Conservation (phyloP, 35 echinoderm and acorn worm species). For the Chiridota heheva region DNA sequence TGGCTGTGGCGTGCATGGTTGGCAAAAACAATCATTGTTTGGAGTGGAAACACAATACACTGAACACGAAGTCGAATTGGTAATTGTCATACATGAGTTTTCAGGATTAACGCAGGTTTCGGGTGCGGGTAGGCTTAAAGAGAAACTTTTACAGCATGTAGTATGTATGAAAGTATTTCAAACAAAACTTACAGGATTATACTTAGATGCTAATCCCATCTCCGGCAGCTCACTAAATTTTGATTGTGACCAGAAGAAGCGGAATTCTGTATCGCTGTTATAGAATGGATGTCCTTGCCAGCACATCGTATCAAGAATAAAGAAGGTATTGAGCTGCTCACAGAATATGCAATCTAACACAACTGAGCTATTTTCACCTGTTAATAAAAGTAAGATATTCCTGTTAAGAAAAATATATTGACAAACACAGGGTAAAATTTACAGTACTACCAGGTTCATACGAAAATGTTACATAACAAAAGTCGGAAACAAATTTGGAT, state of each 20-base stretch:
- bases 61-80: no score
- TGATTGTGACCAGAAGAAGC: slow-evolving; percentile 86
- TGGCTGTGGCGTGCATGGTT: no score
- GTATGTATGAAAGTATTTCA: no score
- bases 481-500: not conserved
- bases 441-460: not conserved
- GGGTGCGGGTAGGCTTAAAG: no score
- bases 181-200: slow-evolving; percentile 90
- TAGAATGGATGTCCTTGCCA: slow-evolving; percentile 93
- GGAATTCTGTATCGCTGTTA: slow-evolving; percentile 93
- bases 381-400: not conserved
- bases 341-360: slow-evolving; percentile 80
- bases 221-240: slow-evolving; percentile 67
- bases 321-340: slow-evolving; percentile 61
- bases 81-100: no score
- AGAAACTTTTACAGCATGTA: no score
- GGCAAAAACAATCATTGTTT: no score
- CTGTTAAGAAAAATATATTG: not conserved
- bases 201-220: slow-evolving; percentile 33
- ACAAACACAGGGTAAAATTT: not conserved
- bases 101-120: no score
- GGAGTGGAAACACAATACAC: no score
- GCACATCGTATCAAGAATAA: slow-evolving; percentile 92
- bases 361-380: slow-evolving; percentile 32
- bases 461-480: not conserved